Conservation (phyloP, 2,888 invertebrate genomes). For the Platycnemis pennipes region DNA sequence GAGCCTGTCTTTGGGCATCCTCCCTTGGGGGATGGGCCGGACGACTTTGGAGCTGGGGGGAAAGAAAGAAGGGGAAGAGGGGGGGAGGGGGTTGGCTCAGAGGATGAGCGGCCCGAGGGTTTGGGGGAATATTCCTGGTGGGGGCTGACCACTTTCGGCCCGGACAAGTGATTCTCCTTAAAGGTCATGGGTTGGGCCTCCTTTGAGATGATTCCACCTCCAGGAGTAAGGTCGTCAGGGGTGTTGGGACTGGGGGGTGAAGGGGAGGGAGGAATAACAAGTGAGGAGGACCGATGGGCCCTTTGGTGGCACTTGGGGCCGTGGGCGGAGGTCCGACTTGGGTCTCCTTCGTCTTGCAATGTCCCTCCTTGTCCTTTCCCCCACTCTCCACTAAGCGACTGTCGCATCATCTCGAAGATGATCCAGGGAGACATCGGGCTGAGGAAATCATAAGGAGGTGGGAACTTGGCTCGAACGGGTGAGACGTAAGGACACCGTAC, state of each 20-base stretch:
- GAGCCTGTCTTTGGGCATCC: background rate
- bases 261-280: no score
- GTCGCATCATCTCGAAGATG: background rate
- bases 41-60: no score
- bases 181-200: conserved; percentile 48
- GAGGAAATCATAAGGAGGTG: no score
- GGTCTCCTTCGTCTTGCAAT: background rate
- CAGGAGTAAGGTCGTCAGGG: background rate
- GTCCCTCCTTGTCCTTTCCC: background rate
- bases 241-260: background rate
- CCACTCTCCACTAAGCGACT: background rate
- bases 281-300: background rate
- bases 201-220: conserved; percentile 9
- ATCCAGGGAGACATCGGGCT: background rate
- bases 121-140: background rate
- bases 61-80: background rate
- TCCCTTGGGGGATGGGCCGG: background rate
- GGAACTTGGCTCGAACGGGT: no score
- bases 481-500: no score
- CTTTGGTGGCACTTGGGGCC: background rate
- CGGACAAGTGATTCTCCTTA: background rate
- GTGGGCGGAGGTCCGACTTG: background rate
- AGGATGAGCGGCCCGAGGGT: background rate
- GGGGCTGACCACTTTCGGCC: conserved; percentile 61
- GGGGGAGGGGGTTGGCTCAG: background rate